These are phyloP conservation scores for Bovichtus diacanthus DNA, from an alignment of 2,797 vertebrate genomes.

Conservation along the genomic window DNA sequence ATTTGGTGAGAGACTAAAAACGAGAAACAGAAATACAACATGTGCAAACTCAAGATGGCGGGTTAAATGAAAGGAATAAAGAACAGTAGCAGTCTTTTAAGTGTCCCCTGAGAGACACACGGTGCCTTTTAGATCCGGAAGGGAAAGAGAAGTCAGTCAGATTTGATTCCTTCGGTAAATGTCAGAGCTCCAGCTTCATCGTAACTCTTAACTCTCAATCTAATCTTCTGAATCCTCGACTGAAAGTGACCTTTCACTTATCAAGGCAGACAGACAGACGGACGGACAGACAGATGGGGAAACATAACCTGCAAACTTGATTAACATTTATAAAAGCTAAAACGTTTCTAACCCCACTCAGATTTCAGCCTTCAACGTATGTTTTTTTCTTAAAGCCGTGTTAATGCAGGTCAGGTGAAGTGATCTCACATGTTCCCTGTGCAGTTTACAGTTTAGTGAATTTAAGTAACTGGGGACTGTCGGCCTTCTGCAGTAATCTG, in stretches of 20 bases:
- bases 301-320: slow-evolving; percentile 3
- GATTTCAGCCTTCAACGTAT: neutral
- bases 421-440: neutral
- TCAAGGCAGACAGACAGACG: neutral
- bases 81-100: neutral
- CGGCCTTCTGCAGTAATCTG: neutral
- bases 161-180: neutral
- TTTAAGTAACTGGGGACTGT: neutral
- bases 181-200: neutral
- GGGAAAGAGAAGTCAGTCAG: too few species aligned
- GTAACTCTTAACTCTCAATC: neutral
- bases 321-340: neutral
- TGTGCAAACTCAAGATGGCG: too few species aligned
- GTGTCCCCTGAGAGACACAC: too few species aligned
- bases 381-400: neutral
- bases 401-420: neutral
- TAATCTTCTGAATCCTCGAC: neutral
- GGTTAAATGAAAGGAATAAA: neutral
- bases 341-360: neutral
- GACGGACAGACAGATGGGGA: neutral
- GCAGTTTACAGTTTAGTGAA: neutral
- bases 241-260: slow-evolving; percentile 22
- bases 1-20: slow-evolving; percentile 15
- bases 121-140: too few species aligned
- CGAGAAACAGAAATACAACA: neutral